Base-by-base conservation (phyloP, 1,140 invertebrate species). In the Drosophila serrata region DNA sequence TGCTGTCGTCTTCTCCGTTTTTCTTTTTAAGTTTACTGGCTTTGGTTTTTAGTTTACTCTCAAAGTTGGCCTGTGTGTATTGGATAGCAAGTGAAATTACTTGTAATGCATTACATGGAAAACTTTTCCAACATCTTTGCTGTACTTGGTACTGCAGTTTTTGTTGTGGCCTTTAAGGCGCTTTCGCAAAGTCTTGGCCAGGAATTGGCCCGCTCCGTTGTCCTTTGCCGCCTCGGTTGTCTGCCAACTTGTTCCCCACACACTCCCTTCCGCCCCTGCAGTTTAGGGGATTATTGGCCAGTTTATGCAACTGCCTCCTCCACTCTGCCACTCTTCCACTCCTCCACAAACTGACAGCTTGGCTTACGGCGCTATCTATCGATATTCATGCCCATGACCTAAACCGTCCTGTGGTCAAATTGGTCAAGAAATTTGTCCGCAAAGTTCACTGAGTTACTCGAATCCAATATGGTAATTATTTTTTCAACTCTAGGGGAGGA, bases 91-190 rank as follows among this genome's bases (percentile, higher is more conserved):
- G 84, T 88, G 84, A 88, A 88, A 88, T 88, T 90, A 87, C 84
- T 88, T 88, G 85, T 88, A 90, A 88, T 88, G 84, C 84, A 87
- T 87, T 87, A 87, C 84, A 88, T 88, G 73, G 53, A 61, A 80
- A 88, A 88, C 64, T 90, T 88, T 90, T 80, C 13, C 46, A 64
- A 29, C 37, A 40, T 68, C 67, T 33, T 33, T 69, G 51, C 37
- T 70, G 40, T 57, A 57, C 37, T 46, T 72, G 19, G 39, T 48
- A 56, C 24, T 72, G 68, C 46, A 49, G 45, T 37, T 67, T 57
- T 76, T 68, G 63, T 69, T 80, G 64, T 62, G 63, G 62, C 65
- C 60, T 82, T 77, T 82, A 65, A 75, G 79, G 75, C 79, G 70
- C 60, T 68, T 79, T 60, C 61, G 60, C 56, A 42, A 59, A 31